phyloP scores from a whole-genome alignment of 2,113 vertebrate genomes.

The Galemys pyrenaicus region DNA sequence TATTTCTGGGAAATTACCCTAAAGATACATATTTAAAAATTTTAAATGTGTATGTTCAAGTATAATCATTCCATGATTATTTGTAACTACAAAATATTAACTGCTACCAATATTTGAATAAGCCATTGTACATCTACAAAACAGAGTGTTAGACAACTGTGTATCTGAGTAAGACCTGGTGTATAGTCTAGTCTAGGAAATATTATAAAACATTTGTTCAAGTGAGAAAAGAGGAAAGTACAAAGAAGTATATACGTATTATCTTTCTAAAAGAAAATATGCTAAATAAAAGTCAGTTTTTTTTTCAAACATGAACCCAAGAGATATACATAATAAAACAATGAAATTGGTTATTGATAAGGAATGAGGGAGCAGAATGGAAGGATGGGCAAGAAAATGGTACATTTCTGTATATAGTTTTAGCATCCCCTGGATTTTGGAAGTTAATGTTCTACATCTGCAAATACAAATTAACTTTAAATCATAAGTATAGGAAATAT shows the following conservation, averaged over 20 bases:
- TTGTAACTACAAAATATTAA: not conserved
- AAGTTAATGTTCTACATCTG: not conserved
- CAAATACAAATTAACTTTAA: not conserved
- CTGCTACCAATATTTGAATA: not conserved
- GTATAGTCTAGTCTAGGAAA: not conserved
- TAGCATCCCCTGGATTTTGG: not conserved
- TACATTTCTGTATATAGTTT: not conserved
- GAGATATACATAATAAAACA: not conserved
- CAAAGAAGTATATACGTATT: not conserved
- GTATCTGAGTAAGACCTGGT: not conserved
- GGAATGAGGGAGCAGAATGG: not conserved
- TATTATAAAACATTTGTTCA: not conserved
- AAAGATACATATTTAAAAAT: not conserved
- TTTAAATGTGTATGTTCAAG: not conserved
- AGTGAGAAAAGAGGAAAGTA: not conserved
- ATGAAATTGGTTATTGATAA: not conserved
- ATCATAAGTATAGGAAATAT: not conserved
- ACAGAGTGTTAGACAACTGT: not conserved
- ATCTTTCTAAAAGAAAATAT: not conserved
- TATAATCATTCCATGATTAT: not conserved
- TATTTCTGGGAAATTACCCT: not conserved
- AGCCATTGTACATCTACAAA: not conserved
- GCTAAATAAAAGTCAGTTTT: not conserved
- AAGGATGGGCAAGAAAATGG: not conserved
- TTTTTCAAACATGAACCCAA: conserved; percentile 6